phyloP scores from a whole-genome alignment of 2,113 vertebrate species.

The Hippocampus guttulatus region DNA sequence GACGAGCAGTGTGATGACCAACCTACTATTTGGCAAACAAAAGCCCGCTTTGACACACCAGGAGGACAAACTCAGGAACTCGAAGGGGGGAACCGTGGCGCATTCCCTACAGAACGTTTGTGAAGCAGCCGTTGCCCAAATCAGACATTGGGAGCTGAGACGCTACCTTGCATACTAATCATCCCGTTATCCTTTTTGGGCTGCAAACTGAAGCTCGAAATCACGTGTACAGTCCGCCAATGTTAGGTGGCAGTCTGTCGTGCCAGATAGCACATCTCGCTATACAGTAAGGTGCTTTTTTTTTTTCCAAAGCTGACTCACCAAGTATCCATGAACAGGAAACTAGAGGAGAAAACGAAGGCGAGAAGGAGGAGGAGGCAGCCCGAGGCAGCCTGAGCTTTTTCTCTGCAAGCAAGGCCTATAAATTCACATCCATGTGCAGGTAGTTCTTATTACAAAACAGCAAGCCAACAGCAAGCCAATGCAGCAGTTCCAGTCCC shows the following conservation, averaged over 20 bases:
- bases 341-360: conserved; percentile 9
- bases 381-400: conserved; percentile 1
- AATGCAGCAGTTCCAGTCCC: background rate
- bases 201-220: background rate
- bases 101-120: conserved; percentile 55
- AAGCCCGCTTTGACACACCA: conserved; percentile 6
- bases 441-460: conserved; percentile 8
- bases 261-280: background rate
- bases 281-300: conserved; percentile 7
- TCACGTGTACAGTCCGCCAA: background rate
- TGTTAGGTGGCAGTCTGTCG: background rate
- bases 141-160: conserved; percentile 60
- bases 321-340: conserved; percentile 17
- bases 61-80: conserved; percentile 7
- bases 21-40: conserved; percentile 34
- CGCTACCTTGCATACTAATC: conserved; percentile 66
- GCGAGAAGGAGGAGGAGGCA: too few species aligned
- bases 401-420: background rate
- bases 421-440: conserved; percentile 8
- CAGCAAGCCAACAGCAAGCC: background rate
- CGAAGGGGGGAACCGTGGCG: conserved; percentile 4
- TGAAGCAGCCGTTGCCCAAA: conserved; percentile 52
- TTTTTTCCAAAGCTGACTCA: conserved; percentile 32
- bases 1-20: conserved; percentile 2
- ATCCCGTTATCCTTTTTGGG: conserved; percentile 30